Base-by-base conservation (phyloP, 2,888 invertebrate genomes). In the Agriopis leucophaearia region DNA sequence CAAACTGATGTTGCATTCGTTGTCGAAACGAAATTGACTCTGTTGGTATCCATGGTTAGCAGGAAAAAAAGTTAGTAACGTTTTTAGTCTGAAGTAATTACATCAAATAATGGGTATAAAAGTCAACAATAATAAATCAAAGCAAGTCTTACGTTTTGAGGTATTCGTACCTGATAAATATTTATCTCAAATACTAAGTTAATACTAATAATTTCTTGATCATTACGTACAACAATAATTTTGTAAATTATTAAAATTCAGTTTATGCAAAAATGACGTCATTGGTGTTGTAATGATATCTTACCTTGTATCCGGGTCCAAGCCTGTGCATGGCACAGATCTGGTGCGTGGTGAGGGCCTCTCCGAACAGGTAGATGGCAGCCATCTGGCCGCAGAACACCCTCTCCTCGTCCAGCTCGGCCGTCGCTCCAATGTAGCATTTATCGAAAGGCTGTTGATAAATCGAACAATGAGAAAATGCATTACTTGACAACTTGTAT, bases 381-480 rank as follows among this genome's bases (percentile, higher is more conserved):
- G 99, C 99, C 98, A 99, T 99, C 95, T 99, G 99, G 45, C 99
- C 99, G 93, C 99, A 99, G 94, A 99, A 99, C 77, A 99, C 98
- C 71, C 99, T 96, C 88, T 99, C 99, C 85, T 98, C 98, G 85
- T 99, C 99, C 85, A 99, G 92, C 92, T 99, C 99, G 1, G 99
- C 98, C 59, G 99, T 99, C 68, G 99, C 98, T 68, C 99, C 99
- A 86, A 99, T 99, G 93, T 98, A 99, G 93, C 99, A 99, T 91
- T 99, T 99, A 95, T 99, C 99, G 94, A 99, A 99, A 65, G 99
- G 98, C 99, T 99, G 93, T 10, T 84, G 87, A 79, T 51, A 35
- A 13, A 35, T 35, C 6, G 3, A 35, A 35, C 1, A 35, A 51
- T 48, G 44, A 36, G 38, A 48, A 48, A 38, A 50, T 27, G 27